Evolutionary conservation across 2,113 vertebrate species (phyloP).

Genomic region (Bos javanicus): DNA sequence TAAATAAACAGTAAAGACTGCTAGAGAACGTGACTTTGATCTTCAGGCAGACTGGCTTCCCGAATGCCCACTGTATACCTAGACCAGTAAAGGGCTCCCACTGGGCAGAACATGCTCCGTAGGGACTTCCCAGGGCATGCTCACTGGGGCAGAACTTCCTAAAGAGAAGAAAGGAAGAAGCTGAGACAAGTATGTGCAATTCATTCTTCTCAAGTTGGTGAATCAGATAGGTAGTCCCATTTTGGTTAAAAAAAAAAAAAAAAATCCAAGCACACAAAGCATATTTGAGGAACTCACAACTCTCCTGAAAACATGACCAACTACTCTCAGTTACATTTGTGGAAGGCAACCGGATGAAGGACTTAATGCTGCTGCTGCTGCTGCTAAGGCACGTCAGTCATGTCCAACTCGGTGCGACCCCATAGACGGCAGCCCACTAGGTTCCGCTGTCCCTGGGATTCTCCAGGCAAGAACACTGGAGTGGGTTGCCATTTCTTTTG

Average conservation of each 20-base stretch:
- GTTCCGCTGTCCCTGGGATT: too few relatives aligned
- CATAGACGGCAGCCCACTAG: too few relatives aligned
- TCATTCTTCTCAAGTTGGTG: not conserved
- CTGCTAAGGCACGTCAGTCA: fast-evolving
- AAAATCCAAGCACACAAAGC: not conserved
- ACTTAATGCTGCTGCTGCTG: not conserved
- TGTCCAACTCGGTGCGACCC: too few relatives aligned
- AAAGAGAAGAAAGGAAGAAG: not conserved
- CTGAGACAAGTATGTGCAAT: not conserved
- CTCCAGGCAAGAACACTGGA: too few relatives aligned
- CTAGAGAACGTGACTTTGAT: not conserved
- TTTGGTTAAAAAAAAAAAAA: not conserved
- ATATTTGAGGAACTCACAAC: not conserved
- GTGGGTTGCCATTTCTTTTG: too few relatives aligned
- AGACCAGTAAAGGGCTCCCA: not conserved
- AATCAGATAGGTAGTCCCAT: not conserved
- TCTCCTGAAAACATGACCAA: not conserved
- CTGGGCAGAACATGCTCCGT: not conserved
- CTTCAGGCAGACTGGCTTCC: not conserved
- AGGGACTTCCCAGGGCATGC: not conserved
- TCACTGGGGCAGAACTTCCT: not conserved
- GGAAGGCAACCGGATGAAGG: not conserved
- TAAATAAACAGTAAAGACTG: not conserved
- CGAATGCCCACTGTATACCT: fast-evolving
- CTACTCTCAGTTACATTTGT: not conserved